Base-by-base conservation (phyloP, 2,888 invertebrate genomes). In the Dioctria rufipes region DNA sequence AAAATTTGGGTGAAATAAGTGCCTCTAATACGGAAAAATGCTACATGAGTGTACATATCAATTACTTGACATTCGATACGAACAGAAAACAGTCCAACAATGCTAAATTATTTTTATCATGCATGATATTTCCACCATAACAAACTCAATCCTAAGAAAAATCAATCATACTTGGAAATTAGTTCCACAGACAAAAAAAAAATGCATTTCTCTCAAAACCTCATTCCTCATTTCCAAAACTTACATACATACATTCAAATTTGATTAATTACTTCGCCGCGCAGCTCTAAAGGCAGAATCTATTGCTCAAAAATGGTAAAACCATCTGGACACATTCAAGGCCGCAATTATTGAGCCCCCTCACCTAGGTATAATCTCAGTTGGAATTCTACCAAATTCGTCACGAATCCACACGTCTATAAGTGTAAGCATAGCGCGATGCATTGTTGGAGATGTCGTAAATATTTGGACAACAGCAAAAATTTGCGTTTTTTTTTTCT, bases 271-370 rank as follows among this genome's bases (percentile, higher is more conserved):
- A 54, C 11, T 54, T 54, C n/a, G 54, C 9, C 49, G 5, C 54
- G 54, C 11, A 11, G 49, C 49, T 8, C 54, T 8, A 54, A 54
- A 54, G 54, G 6, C 4, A 11, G 4, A n/a, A 8, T 11, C 11
- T 54, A 54, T 54, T 54, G 54, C 54, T 54, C 54, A 54, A 54
- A 46, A 54, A 54, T 54, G 54, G 54, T 4, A 54, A 11, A 54
- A 54, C 54, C 54, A 54, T 54, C 49, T 46, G 9, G 9, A 46
- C 9, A 46, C 2, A 46, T 46, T 46, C 49, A 46, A 9, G 54
- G 54, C n/a, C 54, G 54, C 8, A 54, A 25, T 25, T 25, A 25
- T 25, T 25, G 54, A 11, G 11, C 54, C n/a, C 9, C 40, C 65
- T 4, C 9, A 6, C 11, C 8, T 25, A 61, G 37, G 8, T 61